phyloP scores from a whole-genome alignment of 2,797 vertebrate species.

The Geotria australis region DNA sequence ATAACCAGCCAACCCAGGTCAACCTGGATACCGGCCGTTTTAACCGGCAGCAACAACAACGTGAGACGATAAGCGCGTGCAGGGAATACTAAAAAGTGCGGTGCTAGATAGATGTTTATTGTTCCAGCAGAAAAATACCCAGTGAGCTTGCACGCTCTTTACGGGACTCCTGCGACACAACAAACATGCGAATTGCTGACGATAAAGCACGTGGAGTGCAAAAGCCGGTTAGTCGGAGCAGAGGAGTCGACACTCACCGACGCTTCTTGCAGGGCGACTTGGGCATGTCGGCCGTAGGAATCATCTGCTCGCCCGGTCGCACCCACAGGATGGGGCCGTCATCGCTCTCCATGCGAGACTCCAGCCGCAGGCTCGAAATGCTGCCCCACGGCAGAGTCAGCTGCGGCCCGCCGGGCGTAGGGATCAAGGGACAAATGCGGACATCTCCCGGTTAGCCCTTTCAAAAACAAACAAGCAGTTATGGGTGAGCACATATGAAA shows the following conservation, averaged over 20 bases:
- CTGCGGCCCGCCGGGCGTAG: constrained; percentile 10
- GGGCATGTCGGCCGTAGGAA: constrained; percentile 86
- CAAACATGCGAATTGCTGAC: too few relatives aligned
- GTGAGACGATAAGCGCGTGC: too few relatives aligned
- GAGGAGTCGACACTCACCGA: constrained; percentile 21
- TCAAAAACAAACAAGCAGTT: neutral
- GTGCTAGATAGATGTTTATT: too few relatives aligned
- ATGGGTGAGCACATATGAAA: too few relatives aligned
- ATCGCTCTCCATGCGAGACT: constrained; percentile 82
- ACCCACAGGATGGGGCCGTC: constrained; percentile 98
- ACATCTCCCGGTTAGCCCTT: too few relatives aligned
- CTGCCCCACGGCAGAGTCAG: constrained; percentile 90
- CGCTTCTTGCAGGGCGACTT: constrained; percentile 92
- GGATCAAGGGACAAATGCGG: neutral
- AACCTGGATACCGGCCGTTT: too few relatives aligned
- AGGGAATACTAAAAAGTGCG: too few relatives aligned
- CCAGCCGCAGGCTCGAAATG: constrained; percentile 59
- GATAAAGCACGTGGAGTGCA: neutral
- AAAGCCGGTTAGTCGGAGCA: neutral
- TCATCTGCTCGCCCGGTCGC: constrained; percentile 87
- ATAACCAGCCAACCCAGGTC: too few relatives aligned
- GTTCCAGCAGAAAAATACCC: too few relatives aligned
- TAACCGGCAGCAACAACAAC: too few relatives aligned
- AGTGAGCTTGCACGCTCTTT: too few relatives aligned
- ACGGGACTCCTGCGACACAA: too few relatives aligned